phyloP scores from a whole-genome alignment of 2,113 vertebrate species.

The Hystrix cristata region DNA sequence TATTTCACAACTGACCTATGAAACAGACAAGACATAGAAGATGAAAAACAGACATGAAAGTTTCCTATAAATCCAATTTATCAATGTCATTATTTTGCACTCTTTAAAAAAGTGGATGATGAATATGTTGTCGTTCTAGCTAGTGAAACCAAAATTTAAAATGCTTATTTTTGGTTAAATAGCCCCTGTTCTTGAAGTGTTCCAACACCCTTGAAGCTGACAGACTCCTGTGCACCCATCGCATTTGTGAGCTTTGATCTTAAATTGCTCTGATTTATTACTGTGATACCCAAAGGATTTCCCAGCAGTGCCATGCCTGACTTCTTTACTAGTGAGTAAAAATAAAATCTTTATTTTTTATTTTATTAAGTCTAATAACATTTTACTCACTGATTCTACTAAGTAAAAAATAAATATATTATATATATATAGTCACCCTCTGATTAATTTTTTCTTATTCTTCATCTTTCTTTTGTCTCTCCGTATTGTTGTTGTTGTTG shows the following conservation, averaged over 20 bases:
- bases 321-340: conserved; percentile 59
- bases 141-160: conserved; percentile 42
- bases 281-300: not conserved
- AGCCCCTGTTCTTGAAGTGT: not conserved
- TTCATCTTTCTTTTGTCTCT: not conserved
- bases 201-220: not conserved
- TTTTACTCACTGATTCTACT: conserved; percentile 38
- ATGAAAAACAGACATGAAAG: not conserved
- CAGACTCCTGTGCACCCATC: not conserved
- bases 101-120: not conserved
- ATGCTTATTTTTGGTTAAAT: not conserved
- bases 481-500: not conserved
- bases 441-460: conserved; percentile 12
- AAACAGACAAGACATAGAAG: not conserved
- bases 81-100: not conserved
- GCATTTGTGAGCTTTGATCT: conserved; percentile 10
- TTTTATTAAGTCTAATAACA: conserved; percentile 50
- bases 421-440: not conserved
- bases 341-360: conserved; percentile 42
- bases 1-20: conserved; percentile 25
- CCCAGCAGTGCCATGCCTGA: not conserved
- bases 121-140: conserved; percentile 25
- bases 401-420: not conserved
- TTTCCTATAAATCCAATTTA: not conserved
- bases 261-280: conserved; percentile 61